Evolutionary conservation across 2,888 invertebrate genomes (phyloP).

Genomic region (Hirtodrosophila cameraria): DNA sequence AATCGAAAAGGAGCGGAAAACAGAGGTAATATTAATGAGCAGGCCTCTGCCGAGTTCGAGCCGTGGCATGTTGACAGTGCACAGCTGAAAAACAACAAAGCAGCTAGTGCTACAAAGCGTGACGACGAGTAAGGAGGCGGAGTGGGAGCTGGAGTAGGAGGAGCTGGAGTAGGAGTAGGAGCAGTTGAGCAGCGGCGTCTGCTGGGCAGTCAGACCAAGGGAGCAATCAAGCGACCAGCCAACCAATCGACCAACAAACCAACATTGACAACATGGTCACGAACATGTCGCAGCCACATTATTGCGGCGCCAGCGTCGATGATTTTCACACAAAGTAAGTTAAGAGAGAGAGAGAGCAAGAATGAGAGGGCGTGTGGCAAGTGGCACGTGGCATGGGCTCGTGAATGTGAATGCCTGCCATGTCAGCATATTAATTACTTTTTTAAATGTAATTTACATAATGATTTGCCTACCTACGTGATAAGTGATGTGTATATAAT

Average conservation of each 20-base stretch:
- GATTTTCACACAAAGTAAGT: slow-evolving; percentile 84
- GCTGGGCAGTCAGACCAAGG: slow-evolving; percentile 7
- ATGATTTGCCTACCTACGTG: slow-evolving; percentile 51
- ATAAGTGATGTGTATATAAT: slow-evolving; percentile 47
- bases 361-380: not conserved
- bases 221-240: slow-evolving; percentile 20
- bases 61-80: slow-evolving; percentile 42
- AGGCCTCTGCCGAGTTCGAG: slow-evolving; percentile 41
- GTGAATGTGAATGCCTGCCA: not conserved
- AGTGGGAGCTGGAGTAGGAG: not conserved
- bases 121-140: not conserved
- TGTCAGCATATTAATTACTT: slow-evolving; percentile 70
- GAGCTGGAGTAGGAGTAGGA: slow-evolving; percentile 5
- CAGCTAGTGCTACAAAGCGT: slow-evolving; percentile 8
- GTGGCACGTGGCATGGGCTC: not conserved
- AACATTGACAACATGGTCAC: slow-evolving; percentile 74
- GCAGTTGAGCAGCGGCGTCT: not conserved
- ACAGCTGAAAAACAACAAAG: slow-evolving; percentile 44
- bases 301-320: slow-evolving; percentile 83
- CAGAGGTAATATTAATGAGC: slow-evolving; percentile 63
- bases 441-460: slow-evolving; percentile 68
- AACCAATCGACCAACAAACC: slow-evolving; percentile 24
- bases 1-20: slow-evolving; percentile 14
- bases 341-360: not conserved
- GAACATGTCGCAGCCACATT: slow-evolving; percentile 82